Percentiles rank a stretch among this genome's conserved stretches.
These are phyloP conservation scores for Corydoras maculifer DNA, from an alignment of 2,113 vertebrate genomes.

Conservation along the genomic window DNA sequence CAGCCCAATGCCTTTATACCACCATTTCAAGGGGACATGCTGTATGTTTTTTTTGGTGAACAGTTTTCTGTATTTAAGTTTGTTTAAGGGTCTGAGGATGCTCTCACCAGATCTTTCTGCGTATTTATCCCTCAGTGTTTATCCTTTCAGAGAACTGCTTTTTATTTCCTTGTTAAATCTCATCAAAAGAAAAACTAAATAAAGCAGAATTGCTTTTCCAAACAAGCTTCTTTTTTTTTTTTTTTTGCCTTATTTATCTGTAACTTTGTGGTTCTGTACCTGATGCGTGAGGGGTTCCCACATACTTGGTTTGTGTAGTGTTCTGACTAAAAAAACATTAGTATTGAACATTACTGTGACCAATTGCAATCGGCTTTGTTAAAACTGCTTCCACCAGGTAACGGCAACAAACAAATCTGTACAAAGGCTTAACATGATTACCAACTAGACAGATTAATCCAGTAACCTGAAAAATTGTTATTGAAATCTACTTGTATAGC, in stretches of 20 bases:
- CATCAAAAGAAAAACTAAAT: constrained; percentile 78
- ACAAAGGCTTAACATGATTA: no score
- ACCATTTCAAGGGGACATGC: no score
- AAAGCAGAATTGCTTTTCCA: constrained; percentile 77
- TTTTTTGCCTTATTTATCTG: neutral
- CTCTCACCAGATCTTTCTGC: neutral
- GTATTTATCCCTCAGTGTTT: constrained; percentile 72
- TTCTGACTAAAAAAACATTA: no score
- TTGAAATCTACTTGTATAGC: no score
- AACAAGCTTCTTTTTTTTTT: neutral
- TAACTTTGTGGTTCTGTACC: no score
- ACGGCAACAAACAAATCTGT: no score
- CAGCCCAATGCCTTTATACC: no score
- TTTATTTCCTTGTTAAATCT: constrained; percentile 78
- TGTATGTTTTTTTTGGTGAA: neutral
- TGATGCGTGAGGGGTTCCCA: no score
- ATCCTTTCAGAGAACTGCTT: constrained; percentile 93
- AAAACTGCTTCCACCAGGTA: neutral
- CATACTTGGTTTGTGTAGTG: no score
- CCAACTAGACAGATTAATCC: no score
- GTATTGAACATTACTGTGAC: no score
- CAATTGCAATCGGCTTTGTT: neutral
- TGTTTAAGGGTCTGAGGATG: constrained; percentile 57
- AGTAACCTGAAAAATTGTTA: no score
- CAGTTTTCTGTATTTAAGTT: constrained; percentile 61